A percentile compares a stretch with the other conserved stretches of the same genome.
These are phyloP conservation scores for Stenodema calcarata DNA, from an alignment of 2,888 invertebrate genomes.

Conservation along the genomic window DNA sequence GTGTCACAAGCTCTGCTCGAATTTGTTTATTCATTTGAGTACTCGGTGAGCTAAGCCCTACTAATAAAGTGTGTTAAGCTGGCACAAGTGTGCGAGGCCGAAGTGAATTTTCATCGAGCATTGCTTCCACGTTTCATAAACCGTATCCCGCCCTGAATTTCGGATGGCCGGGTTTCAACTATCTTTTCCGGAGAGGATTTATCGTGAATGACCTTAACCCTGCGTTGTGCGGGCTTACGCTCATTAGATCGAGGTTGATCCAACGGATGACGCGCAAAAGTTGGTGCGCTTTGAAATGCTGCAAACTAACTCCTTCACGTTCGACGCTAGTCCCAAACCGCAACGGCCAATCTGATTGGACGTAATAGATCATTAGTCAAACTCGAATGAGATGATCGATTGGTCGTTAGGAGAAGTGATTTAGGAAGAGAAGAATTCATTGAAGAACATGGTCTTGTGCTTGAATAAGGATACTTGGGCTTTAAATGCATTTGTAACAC, in stretches of 20 bases:
- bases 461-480: no score
- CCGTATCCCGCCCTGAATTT: neutral
- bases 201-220: neutral
- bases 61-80: conserved; percentile 42
- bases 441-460: no score
- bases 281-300: neutral
- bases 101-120: conserved; percentile 33
- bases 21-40: conserved; percentile 47
- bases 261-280: neutral
- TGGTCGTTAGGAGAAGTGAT: no score
- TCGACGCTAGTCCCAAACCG: no score
- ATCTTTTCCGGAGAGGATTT: neutral
- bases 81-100: conserved; percentile 12
- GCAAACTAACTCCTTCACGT: no score
- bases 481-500: no score
- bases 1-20: conserved; percentile 35
- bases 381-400: no score
- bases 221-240: neutral
- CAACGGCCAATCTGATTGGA: no score
- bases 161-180: neutral
- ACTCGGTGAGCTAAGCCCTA: conserved; percentile 33
- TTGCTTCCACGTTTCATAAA: conserved; percentile 24
- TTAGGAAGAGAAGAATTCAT: no score
- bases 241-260: neutral
- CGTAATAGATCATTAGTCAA: no score